A percentile compares a stretch with the other conserved stretches of the same genome.
phyloP scores from a whole-genome alignment of 2,797 vertebrate species.

The Rhincodon typus region DNA sequence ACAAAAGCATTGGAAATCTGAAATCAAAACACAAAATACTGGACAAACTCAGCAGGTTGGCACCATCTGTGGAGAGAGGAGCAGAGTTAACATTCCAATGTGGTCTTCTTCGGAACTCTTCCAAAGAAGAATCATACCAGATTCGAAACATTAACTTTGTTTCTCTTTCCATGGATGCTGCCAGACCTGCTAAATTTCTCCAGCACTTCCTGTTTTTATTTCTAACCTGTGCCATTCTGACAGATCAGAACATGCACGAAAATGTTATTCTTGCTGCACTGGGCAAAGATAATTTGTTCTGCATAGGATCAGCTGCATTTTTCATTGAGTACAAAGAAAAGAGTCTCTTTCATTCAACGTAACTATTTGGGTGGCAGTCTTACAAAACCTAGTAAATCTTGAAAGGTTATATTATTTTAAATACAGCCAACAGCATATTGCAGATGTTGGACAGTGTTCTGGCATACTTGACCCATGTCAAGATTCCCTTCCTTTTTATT shows the following conservation, averaged over 20 bases:
- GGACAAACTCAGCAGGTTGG: too few relatives aligned
- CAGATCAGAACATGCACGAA: neutral
- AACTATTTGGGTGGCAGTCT: neutral
- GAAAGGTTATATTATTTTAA: neutral
- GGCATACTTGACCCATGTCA: neutral
- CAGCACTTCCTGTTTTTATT: neutral
- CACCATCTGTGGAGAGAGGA: too few relatives aligned
- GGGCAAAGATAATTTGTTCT: neutral
- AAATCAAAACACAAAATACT: too few relatives aligned
- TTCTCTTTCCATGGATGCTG: too few relatives aligned
- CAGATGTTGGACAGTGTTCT: neutral
- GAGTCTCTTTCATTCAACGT: neutral
- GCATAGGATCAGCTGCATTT: neutral
- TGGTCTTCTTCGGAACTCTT: too few relatives aligned
- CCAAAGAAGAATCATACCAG: too few relatives aligned
- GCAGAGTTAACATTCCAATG: too few relatives aligned
- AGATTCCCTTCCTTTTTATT: neutral
- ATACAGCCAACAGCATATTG: neutral
- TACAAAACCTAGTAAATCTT: neutral
- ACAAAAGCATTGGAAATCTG: too few relatives aligned
- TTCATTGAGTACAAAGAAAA: neutral
- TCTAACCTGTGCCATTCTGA: neutral
- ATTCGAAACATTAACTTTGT: too few relatives aligned
- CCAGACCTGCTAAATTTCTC: too few relatives aligned
- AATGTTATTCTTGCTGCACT: neutral